These are phyloP conservation scores for Euspilapteryx auroguttella DNA, from an alignment of 2,888 invertebrate genomes.

Conservation along the genomic window DNA sequence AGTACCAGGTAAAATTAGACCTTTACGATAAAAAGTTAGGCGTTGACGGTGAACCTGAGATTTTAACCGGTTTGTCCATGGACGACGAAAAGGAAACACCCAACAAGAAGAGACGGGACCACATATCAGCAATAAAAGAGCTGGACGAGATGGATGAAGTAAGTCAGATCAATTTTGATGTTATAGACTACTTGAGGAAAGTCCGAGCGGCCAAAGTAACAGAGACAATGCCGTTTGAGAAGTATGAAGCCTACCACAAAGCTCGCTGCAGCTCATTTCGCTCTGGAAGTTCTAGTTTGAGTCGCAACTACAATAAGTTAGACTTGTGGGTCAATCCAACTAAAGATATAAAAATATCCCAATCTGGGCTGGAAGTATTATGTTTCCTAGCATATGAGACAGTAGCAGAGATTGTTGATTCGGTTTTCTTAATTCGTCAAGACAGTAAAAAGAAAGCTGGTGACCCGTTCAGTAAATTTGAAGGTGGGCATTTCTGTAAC, in stretches of 20 bases:
- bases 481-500: slow-evolving; percentile 66
- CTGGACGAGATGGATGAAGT: slow-evolving; percentile 61
- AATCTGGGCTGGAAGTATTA: slow-evolving; percentile 73
- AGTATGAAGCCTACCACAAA: slow-evolving; percentile 78
- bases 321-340: slow-evolving; percentile 65
- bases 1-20: slow-evolving; percentile 68
- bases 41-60: slow-evolving; percentile 17
- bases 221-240: slow-evolving; percentile 52
- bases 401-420: slow-evolving; percentile 85
- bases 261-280: slow-evolving; percentile 77
- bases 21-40: slow-evolving; percentile 31
- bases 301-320: slow-evolving; percentile 59
- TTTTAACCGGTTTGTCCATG: slow-evolving; percentile 25
- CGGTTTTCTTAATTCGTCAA: slow-evolving; percentile 77
- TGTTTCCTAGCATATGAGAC: slow-evolving; percentile 89
- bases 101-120: slow-evolving; percentile 35
- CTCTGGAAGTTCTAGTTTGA: slow-evolving; percentile 36
- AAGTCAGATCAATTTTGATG: slow-evolving; percentile 53
- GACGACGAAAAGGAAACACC: slow-evolving; percentile 55
- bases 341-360: slow-evolving; percentile 63
- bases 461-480: slow-evolving; percentile 71
- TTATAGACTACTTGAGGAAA: slow-evolving; percentile 59
- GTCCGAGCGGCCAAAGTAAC: slow-evolving; percentile 61
- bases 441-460: slow-evolving; percentile 69
- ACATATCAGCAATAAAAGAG: slow-evolving; percentile 53